These are phyloP conservation scores for Neolamprologus hecqui DNA, from an alignment of 2,113 vertebrate species.

Conservation along the genomic window DNA sequence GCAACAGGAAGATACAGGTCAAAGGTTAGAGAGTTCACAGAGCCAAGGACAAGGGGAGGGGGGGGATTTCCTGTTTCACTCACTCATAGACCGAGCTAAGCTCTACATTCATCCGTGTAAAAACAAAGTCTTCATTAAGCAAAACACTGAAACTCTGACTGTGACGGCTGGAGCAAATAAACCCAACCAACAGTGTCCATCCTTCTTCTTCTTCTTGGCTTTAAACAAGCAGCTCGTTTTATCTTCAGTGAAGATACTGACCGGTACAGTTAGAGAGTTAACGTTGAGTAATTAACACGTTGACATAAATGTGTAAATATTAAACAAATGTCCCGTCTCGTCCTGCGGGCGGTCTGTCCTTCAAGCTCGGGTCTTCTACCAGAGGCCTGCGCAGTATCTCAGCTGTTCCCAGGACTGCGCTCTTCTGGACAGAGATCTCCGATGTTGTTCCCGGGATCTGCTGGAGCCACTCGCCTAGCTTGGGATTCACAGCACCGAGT, in stretches of 20 bases:
- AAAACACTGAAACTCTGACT: background rate
- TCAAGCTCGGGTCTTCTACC: background rate
- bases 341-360: rapidly evolving
- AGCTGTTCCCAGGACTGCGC: background rate
- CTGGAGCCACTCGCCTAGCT: background rate
- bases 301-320: background rate
- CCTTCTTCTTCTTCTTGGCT: background rate
- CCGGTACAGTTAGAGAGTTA: background rate
- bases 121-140: background rate
- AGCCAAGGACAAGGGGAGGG: background rate
- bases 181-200: background rate
- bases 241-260: rapidly evolving
- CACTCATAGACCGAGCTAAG: background rate
- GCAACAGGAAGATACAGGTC: background rate
- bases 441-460: background rate
- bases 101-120: background rate
- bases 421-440: rapidly evolving
- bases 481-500: rapidly evolving
- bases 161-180: background rate
- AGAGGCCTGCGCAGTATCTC: rapidly evolving
- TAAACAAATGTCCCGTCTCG: rapidly evolving
- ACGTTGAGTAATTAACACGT: rapidly evolving
- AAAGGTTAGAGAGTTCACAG: background rate
- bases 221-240: background rate
- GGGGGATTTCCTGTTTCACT: background rate